A percentile compares a stretch with the other conserved stretches of the same genome.
phyloP scores from a whole-genome alignment of 2,797 vertebrate genomes.

The Pangasius mekongensis region DNA sequence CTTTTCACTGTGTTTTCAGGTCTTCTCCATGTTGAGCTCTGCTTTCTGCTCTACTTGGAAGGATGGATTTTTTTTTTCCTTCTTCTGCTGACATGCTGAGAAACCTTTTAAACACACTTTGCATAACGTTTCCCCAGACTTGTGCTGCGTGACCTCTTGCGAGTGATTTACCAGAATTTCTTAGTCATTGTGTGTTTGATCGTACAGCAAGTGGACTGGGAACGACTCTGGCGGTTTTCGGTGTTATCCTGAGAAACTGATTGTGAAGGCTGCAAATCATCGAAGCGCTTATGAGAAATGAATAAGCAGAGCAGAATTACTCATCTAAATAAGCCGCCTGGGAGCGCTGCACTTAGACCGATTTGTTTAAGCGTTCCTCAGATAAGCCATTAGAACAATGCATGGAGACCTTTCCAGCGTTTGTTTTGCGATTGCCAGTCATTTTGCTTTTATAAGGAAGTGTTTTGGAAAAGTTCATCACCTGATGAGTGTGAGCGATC shows the following conservation, averaged over 20 bases:
- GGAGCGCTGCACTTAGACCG: background rate
- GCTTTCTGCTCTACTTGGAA: conserved; percentile 28
- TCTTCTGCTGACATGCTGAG: conserved; percentile 7
- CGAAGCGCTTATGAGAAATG: conserved; percentile 11
- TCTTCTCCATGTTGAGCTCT: background rate
- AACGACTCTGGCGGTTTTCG: conserved; percentile 10
- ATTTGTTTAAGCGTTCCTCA: background rate
- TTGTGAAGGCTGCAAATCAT: conserved; percentile 13
- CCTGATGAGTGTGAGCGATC: conserved; percentile 36
- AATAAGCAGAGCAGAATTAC: background rate
- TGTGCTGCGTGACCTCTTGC: conserved; percentile 44
- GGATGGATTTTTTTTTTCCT: conserved; percentile 37
- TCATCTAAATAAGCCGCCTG: conserved; percentile 14
- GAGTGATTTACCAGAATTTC: conserved; percentile 64
- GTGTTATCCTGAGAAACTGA: conserved; percentile 41
- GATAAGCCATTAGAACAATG: conserved; percentile 32
- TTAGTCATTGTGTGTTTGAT: conserved; percentile 69
- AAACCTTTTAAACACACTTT: conserved; percentile 24
- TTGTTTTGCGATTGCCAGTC: background rate
- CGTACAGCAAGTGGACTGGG: conserved; percentile 54
- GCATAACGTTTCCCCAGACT: conserved; percentile 44
- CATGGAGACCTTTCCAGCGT: background rate
- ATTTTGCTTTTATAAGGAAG: background rate
- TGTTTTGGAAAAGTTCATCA: conserved; percentile 23
- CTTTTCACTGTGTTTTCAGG: background rate